Conservation (phyloP, 2,797 vertebrate genomes). For the Lepus townsendii region DNA sequence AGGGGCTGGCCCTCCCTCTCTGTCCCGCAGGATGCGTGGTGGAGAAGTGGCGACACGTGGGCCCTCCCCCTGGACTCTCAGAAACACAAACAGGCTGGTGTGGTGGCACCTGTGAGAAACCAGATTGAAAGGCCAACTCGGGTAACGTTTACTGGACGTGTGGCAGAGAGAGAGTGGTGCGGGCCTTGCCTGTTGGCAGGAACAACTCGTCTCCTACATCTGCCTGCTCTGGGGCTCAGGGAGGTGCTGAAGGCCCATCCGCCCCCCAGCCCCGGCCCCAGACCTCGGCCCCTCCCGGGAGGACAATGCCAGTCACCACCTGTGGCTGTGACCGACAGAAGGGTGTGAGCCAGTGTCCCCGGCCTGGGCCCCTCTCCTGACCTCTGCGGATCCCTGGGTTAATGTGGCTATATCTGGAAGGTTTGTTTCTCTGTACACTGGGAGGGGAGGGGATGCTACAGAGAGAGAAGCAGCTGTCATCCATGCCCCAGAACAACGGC, state of each 20-base stretch:
- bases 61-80: background rate
- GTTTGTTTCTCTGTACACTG: background rate
- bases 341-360: background rate
- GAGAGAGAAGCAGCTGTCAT: background rate
- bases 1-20: background rate
- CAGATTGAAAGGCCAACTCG: background rate
- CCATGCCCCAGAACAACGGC: background rate
- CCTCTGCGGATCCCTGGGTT: background rate
- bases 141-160: background rate
- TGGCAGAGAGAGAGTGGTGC: background rate
- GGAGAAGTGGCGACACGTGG: rapidly evolving
- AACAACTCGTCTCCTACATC: background rate
- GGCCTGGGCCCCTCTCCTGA: background rate
- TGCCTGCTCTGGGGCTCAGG: background rate
- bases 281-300: background rate
- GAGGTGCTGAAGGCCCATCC: background rate
- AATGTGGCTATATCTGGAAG: background rate
- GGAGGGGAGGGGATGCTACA: background rate
- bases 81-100: background rate
- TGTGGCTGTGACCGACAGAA: background rate
- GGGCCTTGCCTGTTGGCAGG: background rate
- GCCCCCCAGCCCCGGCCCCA: rapidly evolving
- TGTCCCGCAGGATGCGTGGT: background rate
- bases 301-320: background rate
- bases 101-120: background rate